Conservation (phyloP, 2,113 vertebrate species). For the Chauna torquata region DNA sequence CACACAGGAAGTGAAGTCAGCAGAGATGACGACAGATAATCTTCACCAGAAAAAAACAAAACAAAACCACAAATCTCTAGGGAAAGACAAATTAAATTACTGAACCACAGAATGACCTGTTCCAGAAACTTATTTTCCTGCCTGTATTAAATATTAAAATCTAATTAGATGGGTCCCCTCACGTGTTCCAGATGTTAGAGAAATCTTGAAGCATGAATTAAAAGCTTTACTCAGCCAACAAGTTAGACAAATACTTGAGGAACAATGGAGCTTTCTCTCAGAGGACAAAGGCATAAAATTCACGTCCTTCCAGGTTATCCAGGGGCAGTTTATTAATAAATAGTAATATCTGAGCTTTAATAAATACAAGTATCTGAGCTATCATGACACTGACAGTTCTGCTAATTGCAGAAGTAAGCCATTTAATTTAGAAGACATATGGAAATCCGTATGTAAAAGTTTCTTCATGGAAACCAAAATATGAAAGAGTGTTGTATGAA, state of each 20-base stretch:
- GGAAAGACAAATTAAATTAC: not conserved
- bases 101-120: not conserved
- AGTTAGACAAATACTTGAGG: not conserved
- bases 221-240: not conserved
- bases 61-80: not conserved
- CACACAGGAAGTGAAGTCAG: not conserved
- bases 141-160: slow-evolving; percentile 10
- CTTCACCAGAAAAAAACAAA: not conserved
- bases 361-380: not conserved
- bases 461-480: not conserved
- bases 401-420: not conserved
- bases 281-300: not conserved
- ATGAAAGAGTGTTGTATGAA: not conserved
- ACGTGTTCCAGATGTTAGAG: not conserved
- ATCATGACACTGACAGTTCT: not conserved
- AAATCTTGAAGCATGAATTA: not conserved
- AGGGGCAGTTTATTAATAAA: not conserved
- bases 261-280: not conserved
- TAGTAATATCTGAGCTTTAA: not conserved
- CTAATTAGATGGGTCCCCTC: not conserved
- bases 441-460: not conserved
- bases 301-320: not conserved
- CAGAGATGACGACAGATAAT: not conserved
- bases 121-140: not conserved
- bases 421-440: not conserved